Conservation (phyloP, 92 coral and sea anemone species). For the Galaxea fascicularis region DNA sequence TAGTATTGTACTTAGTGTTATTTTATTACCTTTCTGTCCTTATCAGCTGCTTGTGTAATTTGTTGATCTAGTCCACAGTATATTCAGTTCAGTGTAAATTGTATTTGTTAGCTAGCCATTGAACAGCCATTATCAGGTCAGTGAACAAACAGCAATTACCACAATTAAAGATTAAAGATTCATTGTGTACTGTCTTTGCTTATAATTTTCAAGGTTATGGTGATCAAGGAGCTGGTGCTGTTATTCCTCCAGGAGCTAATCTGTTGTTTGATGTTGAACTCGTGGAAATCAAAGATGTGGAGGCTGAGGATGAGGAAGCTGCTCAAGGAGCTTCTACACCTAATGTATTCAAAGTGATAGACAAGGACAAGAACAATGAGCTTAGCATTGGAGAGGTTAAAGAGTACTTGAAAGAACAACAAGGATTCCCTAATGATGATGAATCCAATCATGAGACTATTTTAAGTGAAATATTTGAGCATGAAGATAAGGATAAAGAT, state of each 20-base stretch:
- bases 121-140: too few species aligned
- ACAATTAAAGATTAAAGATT: neutral
- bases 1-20: too few species aligned
- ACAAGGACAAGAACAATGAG: conserved; percentile 80
- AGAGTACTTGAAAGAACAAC: conserved; percentile 69
- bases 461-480: conserved; percentile 83
- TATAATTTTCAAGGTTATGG: conserved; percentile 76
- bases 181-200: neutral
- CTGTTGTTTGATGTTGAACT: conserved; percentile 90
- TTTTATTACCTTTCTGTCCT: too few species aligned
- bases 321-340: conserved; percentile 41
- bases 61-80: too few species aligned
- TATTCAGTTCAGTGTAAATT: too few species aligned
- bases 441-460: conserved; percentile 73
- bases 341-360: conserved; percentile 83
- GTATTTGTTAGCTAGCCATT: too few species aligned
- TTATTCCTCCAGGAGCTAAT: conserved; percentile 84
- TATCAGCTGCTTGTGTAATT: too few species aligned
- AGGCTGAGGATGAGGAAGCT: conserved; percentile 1
- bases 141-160: neutral
- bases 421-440: conserved; percentile 80
- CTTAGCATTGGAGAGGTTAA: conserved; percentile 78
- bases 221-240: conserved; percentile 76
- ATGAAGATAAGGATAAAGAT: conserved; percentile 91
- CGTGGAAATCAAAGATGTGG: conserved; percentile 69